Base-by-base conservation (phyloP, 2,113 vertebrate genomes). In the Sander vitreus region DNA sequence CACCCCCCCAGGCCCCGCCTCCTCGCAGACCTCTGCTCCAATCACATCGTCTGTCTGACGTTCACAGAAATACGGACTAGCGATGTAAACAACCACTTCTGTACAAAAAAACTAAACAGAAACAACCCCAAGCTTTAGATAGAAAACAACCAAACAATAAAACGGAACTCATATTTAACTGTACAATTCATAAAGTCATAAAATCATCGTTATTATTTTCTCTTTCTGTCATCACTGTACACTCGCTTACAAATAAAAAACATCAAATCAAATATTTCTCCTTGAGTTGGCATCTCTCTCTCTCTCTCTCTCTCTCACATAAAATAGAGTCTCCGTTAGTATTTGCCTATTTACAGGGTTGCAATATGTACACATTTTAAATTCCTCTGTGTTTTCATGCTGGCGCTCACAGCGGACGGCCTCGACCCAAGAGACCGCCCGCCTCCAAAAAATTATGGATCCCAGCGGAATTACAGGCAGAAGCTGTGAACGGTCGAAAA, bases 261-360 rank as follows among this genome's bases (percentile, higher is more conserved):
- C 81, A 80, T 25, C 69, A 85, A 67, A 89, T 73, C 67, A 90
- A 88, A 93, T 80, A 84, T 88, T 93, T 91, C 51, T 92, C 89
- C 83, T 90, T 90, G 90, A 95, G 89, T 90, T 81, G 75, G 58
- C n/a, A 25, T 68, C 59, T 2, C 88, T 89, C 89, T 91, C 88
- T 81, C 71, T 81, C 71, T 83, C 33, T 6, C 33, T 36, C 33
- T 36, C 33, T 36, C 33, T 36, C 95, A 94, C 93, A 82, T 93
- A 95, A 95, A 96, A 96, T 95, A 96, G 92, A 95, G 90, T 94
- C 90, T 95, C 88, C 91, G 70, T 83, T 94, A 93, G 86, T 93
- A 93, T 94, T 93, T 92, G 58, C 75, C 7, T 95, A 96, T 95
- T 94, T 95, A 95, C 94, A 96, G 6, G 19, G 78, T 67, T 78